Conservation (phyloP, 2,888 invertebrate genomes). For the Sphaeridia pumilis region DNA sequence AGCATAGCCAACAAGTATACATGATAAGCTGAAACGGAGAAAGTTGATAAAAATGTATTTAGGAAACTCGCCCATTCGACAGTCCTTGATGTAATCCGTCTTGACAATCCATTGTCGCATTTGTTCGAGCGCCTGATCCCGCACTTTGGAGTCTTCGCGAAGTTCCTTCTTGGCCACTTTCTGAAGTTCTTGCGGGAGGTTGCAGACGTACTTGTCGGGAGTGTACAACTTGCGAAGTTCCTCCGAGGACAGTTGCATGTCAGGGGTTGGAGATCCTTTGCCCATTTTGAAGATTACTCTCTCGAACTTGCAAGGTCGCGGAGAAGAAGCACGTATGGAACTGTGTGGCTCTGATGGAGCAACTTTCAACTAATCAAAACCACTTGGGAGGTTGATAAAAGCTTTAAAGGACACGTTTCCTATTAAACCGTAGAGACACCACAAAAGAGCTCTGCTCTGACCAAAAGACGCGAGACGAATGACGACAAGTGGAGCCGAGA, state of each 20-base stretch:
- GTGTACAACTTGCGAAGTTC: constrained; percentile 21
- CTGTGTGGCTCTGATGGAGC: too few relatives aligned
- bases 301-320: not conserved
- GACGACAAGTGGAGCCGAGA: too few relatives aligned
- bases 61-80: constrained; percentile 49
- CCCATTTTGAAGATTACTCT: constrained; percentile 22
- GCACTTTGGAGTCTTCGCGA: constrained; percentile 54
- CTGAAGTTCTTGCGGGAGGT: constrained; percentile 42
- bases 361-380: too few relatives aligned
- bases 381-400: too few relatives aligned
- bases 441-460: too few relatives aligned
- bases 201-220: constrained; percentile 53
- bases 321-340: not conserved
- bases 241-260: constrained; percentile 17
- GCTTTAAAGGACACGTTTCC: too few relatives aligned
- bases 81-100: constrained; percentile 56
- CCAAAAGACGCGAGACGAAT: too few relatives aligned
- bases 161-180: constrained; percentile 52
- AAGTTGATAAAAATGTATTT: too few relatives aligned
- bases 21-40: too few relatives aligned
- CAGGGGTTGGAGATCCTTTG: constrained; percentile 33
- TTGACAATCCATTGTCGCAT: constrained; percentile 58
- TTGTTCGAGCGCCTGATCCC: constrained; percentile 53
- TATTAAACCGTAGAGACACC: too few relatives aligned
- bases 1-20: too few relatives aligned